Evolutionary conservation across 2,888 invertebrate genomes (phyloP).

Genomic region (Agrotis puta): DNA sequence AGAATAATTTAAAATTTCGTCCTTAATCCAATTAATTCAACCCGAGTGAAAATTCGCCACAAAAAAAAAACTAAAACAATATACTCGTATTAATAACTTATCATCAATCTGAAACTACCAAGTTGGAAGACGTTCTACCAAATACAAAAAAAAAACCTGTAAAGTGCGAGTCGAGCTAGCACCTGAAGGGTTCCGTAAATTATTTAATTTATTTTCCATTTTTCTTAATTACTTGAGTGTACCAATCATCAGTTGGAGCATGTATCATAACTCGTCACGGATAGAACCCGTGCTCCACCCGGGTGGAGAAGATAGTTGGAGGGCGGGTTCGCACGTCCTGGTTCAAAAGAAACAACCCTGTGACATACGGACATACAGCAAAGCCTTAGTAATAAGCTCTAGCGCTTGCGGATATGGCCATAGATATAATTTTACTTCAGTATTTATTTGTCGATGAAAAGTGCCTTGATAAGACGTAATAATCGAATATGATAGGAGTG

Average conservation of each 20-base stretch:
- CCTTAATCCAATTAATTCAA: not conserved
- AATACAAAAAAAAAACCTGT: conserved; percentile 35
- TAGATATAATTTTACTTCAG: too few species aligned
- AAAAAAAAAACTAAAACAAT: conserved; percentile 28
- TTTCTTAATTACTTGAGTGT: too few species aligned
- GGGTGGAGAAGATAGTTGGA: too few species aligned
- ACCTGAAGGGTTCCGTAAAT: not conserved
- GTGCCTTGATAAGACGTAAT: too few species aligned
- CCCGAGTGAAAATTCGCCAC: not conserved
- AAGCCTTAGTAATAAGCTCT: not conserved
- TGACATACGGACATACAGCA: not conserved
- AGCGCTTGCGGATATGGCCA: too few species aligned
- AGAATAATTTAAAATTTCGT: not conserved
- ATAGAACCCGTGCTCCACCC: too few species aligned
- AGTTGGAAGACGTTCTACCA: conserved; percentile 33
- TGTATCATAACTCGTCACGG: too few species aligned
- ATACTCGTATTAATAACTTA: conserved; percentile 49
- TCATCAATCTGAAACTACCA: conserved; percentile 45
- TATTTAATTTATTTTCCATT: too few species aligned
- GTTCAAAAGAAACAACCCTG: not conserved
- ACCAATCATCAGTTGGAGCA: too few species aligned
- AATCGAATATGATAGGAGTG: too few species aligned
- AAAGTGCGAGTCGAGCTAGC: not conserved
- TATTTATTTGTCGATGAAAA: too few species aligned
- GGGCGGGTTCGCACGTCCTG: too few species aligned